These are phyloP conservation scores for Archilochus colubris DNA, from an alignment of 2,113 vertebrate species.

Conservation along the genomic window DNA sequence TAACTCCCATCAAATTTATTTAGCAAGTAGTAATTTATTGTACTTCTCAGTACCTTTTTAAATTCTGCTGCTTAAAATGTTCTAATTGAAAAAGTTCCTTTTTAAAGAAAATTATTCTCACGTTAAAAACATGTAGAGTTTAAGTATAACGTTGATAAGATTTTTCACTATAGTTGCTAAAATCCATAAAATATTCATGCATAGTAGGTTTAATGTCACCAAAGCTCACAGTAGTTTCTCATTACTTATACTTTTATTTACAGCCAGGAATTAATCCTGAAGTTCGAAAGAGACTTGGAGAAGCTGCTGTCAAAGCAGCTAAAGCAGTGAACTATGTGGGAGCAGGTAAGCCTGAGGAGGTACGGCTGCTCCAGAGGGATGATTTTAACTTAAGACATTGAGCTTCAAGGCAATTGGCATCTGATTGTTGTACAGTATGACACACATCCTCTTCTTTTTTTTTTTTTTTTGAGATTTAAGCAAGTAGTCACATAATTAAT, in stretches of 20 bases:
- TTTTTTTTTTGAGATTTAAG: background rate
- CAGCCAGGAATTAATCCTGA: constrained; percentile 93
- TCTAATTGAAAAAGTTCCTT: background rate
- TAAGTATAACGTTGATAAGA: background rate
- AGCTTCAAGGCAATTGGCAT: background rate
- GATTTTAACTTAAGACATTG: background rate
- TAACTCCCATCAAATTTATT: background rate
- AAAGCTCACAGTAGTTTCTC: background rate
- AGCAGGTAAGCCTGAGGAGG: constrained; percentile 82
- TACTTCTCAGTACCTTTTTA: background rate
- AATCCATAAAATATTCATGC: background rate
- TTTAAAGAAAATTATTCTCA: background rate
- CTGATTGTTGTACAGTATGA: background rate
- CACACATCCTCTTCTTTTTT: background rate
- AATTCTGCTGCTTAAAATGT: background rate
- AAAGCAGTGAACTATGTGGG: constrained; percentile 96
- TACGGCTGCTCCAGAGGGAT: background rate
- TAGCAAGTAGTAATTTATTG: background rate
- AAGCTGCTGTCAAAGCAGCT: constrained; percentile 93
- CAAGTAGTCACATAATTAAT: background rate
- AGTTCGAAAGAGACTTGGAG: constrained; percentile 89
- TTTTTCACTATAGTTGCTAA: background rate
- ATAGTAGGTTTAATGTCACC: background rate
- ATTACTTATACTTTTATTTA: background rate
- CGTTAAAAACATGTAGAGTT: background rate